Base-by-base conservation (phyloP, 2,888 invertebrate species). In the Abscondita cerata region DNA sequence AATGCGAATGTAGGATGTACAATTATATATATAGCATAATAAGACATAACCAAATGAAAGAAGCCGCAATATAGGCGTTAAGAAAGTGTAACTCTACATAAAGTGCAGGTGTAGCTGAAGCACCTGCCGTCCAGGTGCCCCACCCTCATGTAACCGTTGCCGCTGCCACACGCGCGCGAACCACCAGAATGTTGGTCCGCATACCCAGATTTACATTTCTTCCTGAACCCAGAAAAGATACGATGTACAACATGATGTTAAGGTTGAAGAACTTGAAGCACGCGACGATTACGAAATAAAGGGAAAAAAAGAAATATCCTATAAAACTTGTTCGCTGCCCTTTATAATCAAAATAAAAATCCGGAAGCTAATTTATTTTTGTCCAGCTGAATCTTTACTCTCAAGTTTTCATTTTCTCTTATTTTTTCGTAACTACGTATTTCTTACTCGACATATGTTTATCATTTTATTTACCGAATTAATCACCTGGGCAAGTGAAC, bases 51-150 rank as follows among this genome's bases (percentile, higher is more conserved):
- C 25, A 48, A 52, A 59, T 60, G 64, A 60, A 60, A 60, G 63
- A 59, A 52, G 53, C 64, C 60, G 60, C 60, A 20, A 57, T 52
- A 56, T 36, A 69, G 70, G 72, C 70, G 72, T 71, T 72, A 72
- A 72, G 73, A 73, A 73, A 73, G 73, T 73, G 72, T 73, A 73
- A 70, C 71, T 71, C 73, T 69, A 69, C 71, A 72, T 72, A 70
- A 64, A 65, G 66, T 67, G 69, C 69, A 69, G 69, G 69, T 69
- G 69, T 65, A 62, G 52, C 50, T 36, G 16, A 20, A 62, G 66
- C 69, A 69, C 69, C 69, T 69, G 69, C 65, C 61, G 62, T 64
- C 63, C 69, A 69, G 69, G 69, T 69, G 69, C 69, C 69, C 69
- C 69, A 68, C 69, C 69, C 69, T 68, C 69, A 65, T 67, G 63